Base-by-base conservation (phyloP, 2,888 invertebrate species). In the Psococerastis gibbosa region DNA sequence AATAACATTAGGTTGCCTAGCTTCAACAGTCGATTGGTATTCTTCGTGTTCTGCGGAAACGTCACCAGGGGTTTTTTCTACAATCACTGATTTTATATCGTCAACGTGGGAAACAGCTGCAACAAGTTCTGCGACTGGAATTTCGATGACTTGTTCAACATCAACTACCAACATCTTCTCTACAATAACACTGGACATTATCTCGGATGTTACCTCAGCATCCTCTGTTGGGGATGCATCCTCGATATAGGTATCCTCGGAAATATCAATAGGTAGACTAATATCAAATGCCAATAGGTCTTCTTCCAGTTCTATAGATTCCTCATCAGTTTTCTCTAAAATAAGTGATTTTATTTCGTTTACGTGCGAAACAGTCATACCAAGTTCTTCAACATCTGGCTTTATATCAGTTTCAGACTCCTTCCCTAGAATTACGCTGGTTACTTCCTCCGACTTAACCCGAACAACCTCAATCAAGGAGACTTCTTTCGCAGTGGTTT, bases 371-470 rank as follows among this genome's bases (percentile, higher is more conserved):
- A 43, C 32, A 23, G 47, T 43, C 23, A 23, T 23, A 17, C 41
- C 22, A 3, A 16, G 18, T 31, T 50, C 49, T 3, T 46, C 48
- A 20, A 45, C 44, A 33, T 34, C 34, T 2, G 47, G 23, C 3
- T 41, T 31, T 9, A 31, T 31, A 9, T 31, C 31, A 31, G 31
- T 31, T n/a, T 9, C 31, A 31, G n/a, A 31, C 31, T 31, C 31
- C n/a, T 31, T 31, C n/a, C n/a, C n/a, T 9, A 31, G 9, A n/a
- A n/a, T 31, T 31, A 9, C 31, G 9, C 31, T n/a, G 9, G 9
- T 31, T 31, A 9, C 31, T 9, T 9, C n/a, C n/a, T 31, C n/a
- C 9, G 9, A 9, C 9, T 9, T 31, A n/a, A n/a, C 9, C n/a
- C 9, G n/a, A 9, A n/a, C 31, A 31, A 31, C 31, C n/a, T 31